A percentile compares a stretch with the other conserved stretches of the same genome.
Evolutionary conservation across 2,113 vertebrate genomes (phyloP).

Genomic region (Oxygymnocypris stewartii): DNA sequence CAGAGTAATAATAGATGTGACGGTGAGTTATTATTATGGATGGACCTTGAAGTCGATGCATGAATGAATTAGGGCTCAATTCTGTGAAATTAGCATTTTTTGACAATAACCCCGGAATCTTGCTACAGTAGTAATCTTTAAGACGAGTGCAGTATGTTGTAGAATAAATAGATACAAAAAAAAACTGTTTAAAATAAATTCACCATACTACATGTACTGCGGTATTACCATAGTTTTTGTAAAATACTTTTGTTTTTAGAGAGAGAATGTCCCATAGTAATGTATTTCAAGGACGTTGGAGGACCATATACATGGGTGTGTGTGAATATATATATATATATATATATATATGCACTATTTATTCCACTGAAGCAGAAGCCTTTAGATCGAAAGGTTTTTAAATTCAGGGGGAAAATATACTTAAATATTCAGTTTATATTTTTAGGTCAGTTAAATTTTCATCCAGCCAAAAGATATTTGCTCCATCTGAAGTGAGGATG

Average conservation of each 20-base stretch:
- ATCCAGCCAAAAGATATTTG: neutral
- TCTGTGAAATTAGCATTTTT: neutral
- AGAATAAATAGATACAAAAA: neutral
- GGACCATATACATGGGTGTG: neutral
- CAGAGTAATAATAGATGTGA: neutral
- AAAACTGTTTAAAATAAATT: neutral
- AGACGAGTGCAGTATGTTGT: neutral
- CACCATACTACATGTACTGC: neutral
- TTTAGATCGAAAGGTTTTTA: neutral
- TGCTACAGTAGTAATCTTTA: neutral
- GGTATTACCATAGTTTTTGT: neutral
- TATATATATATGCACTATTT: too few species aligned
- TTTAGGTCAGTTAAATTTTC: neutral
- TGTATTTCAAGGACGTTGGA: neutral
- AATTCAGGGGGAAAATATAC: neutral
- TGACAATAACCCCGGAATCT: neutral
- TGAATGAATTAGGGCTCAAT: neutral
- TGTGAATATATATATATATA: too few species aligned
- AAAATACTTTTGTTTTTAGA: too few species aligned
- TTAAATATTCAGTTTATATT: neutral
- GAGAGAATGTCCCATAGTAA: neutral
- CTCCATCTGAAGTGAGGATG: constrained; percentile 64
- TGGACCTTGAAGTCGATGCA: neutral
- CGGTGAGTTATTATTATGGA: constrained; percentile 23
- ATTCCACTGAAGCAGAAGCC: neutral